Evolutionary conservation across 2,888 invertebrate genomes (phyloP).

Genomic region (Drosophila monieri): DNA sequence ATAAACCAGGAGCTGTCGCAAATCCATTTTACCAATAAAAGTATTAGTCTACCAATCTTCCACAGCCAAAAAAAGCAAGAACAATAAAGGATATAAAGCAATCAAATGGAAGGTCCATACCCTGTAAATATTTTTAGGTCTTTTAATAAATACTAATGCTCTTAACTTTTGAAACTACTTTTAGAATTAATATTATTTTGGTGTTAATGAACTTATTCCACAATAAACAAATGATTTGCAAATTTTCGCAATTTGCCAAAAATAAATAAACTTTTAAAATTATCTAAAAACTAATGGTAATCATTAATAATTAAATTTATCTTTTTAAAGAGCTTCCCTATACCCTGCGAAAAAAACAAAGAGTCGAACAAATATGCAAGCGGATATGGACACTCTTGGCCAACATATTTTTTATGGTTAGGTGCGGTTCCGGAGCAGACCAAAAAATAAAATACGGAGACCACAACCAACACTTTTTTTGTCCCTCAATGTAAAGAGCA

Average conservation of each 20-base stretch:
- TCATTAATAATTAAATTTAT: not conserved
- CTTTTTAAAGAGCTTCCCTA: not conserved
- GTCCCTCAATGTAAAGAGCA: conserved; percentile 4
- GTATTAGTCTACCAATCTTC: conserved; percentile 41
- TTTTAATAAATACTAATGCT: not conserved
- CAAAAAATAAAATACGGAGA: conserved; percentile 5
- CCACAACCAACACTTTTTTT: conserved; percentile 5
- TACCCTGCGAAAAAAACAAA: not conserved
- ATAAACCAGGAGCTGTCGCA: conserved; percentile 63
- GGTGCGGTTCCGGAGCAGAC: conserved; percentile 5
- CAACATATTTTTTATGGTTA: conserved; percentile 2
- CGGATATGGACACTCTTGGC: not conserved
- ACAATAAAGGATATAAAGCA: not conserved
- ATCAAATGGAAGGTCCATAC: not conserved
- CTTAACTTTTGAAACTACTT: not conserved
- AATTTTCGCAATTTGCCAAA: not conserved
- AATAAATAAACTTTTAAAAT: not conserved
- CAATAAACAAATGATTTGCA: not conserved
- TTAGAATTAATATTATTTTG: not conserved
- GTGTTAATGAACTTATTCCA: not conserved
- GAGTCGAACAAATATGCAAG: not conserved
- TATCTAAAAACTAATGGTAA: not conserved
- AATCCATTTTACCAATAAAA: conserved; percentile 61
- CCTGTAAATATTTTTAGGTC: not conserved
- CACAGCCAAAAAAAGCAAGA: not conserved